A percentile compares a stretch with the other conserved stretches of the same genome.
These are phyloP conservation scores for Takifugu rubripes DNA, from an alignment of 2,797 vertebrate genomes.

Conservation along the genomic window DNA sequence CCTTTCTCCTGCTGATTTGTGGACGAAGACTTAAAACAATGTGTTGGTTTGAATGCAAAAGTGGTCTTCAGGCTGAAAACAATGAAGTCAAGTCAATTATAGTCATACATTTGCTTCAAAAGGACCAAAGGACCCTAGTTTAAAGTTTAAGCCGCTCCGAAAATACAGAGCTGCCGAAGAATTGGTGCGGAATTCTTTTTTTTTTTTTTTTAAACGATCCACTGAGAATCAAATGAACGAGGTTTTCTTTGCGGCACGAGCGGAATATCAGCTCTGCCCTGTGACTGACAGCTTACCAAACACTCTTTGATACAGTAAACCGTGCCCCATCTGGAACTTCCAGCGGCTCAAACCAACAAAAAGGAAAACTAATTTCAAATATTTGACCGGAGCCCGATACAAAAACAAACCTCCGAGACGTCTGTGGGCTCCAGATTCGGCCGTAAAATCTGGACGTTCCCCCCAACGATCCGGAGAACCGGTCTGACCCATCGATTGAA, in stretches of 20 bases:
- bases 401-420: conserved; percentile 34
- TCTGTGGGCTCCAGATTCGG: conserved; percentile 14
- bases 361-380: conserved; percentile 41
- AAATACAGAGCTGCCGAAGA: no score
- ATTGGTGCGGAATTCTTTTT: no score
- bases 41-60: neutral
- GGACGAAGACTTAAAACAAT: conserved; percentile 7
- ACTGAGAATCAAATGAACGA: conserved; percentile 5
- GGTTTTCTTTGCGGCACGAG: conserved; percentile 3
- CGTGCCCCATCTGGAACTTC: conserved; percentile 38
- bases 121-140: neutral
- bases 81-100: neutral
- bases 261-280: conserved; percentile 18
- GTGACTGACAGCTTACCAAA: conserved; percentile 44
- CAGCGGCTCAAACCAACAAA: conserved; percentile 23
- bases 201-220: neutral
- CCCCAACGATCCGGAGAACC: conserved; percentile 28
- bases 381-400: conserved; percentile 37
- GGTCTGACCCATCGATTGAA: conserved; percentile 43
- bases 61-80: conserved; percentile 4
- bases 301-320: conserved; percentile 38
- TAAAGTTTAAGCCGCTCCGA: no score
- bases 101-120: neutral
- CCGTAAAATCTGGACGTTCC: neutral
- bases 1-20: conserved; percentile 29